A percentile compares a stretch with the other conserved stretches of the same genome.
Evolutionary conservation across 2,113 vertebrate species (phyloP).

Genomic region (Lamprotornis superbus): DNA sequence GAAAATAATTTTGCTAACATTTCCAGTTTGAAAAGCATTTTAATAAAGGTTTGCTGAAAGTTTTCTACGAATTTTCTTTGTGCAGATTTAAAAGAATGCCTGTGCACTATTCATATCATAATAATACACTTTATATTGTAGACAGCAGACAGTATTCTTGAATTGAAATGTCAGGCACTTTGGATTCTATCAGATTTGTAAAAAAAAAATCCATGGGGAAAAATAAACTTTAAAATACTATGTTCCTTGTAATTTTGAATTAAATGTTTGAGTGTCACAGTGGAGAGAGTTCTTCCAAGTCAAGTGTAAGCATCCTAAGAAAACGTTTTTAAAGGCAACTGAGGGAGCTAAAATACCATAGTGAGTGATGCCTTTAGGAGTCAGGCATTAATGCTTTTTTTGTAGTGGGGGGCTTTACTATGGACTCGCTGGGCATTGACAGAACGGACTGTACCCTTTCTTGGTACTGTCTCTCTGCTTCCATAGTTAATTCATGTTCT

Average conservation of each 20-base stretch:
- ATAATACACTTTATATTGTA: neutral
- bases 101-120: neutral
- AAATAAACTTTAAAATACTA: neutral
- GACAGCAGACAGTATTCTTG: neutral
- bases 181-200: neutral
- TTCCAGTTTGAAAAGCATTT: neutral
- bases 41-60: neutral
- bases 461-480: conserved; percentile 60
- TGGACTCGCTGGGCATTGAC: neutral
- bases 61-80: neutral
- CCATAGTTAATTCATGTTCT: conserved; percentile 62
- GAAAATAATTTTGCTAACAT: neutral
- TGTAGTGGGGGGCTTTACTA: conserved; percentile 72
- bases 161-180: neutral
- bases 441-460: conserved; percentile 73
- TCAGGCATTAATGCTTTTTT: conserved; percentile 48
- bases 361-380: neutral
- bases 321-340: neutral
- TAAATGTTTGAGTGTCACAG: neutral
- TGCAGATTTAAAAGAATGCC: neutral
- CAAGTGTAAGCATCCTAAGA: neutral
- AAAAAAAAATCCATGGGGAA: neutral
- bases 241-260: neutral
- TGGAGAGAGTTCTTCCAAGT: neutral
- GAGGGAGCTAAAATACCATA: neutral